Percentiles rank a stretch among this genome's conserved stretches.
Evolutionary conservation across 2,888 invertebrate species (phyloP).

Genomic region (Dasypolia templi): DNA sequence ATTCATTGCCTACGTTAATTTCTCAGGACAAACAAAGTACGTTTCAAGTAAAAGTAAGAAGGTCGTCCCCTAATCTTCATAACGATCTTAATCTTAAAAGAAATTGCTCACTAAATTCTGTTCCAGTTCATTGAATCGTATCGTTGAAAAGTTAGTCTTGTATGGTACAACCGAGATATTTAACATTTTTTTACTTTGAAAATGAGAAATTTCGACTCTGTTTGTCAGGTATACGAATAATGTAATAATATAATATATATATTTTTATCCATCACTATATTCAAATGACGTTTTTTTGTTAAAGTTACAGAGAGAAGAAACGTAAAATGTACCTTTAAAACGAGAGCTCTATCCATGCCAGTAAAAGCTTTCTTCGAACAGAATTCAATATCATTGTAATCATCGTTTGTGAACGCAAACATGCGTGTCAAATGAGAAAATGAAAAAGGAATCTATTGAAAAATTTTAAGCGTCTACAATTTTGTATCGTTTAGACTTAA

Average conservation of each 20-base stretch:
- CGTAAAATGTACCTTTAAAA: not conserved
- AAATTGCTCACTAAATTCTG: slow-evolving; percentile 50
- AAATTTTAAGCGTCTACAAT: not conserved
- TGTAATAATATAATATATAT: no score
- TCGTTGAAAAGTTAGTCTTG: slow-evolving; percentile 45
- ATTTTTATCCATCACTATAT: not conserved
- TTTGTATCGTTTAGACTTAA: not conserved
- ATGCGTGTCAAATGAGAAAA: slow-evolving; percentile 27
- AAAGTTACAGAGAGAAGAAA: not conserved
- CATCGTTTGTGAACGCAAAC: slow-evolving; percentile 20
- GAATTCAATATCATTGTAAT: slow-evolving; percentile 41
- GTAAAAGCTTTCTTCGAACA: slow-evolving; percentile 32
- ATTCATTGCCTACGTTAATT: not conserved
- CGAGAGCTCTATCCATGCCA: not conserved
- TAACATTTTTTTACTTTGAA: slow-evolving; percentile 23
- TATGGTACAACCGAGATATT: slow-evolving; percentile 48
- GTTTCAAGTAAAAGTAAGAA: slow-evolving; percentile 28
- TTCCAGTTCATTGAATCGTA: slow-evolving; percentile 53
- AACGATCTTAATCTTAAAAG: slow-evolving; percentile 47
- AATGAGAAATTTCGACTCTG: not conserved
- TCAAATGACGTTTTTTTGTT: slow-evolving; percentile 2
- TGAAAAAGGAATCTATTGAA: slow-evolving; percentile 5
- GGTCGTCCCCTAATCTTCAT: slow-evolving; percentile 35
- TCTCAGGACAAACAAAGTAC: slow-evolving; percentile 1
- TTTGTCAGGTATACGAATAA: not conserved